These are phyloP conservation scores for Mesorhabditis sp. DNA, from an alignment of 2,888 invertebrate genomes.

Conservation along the genomic window DNA sequence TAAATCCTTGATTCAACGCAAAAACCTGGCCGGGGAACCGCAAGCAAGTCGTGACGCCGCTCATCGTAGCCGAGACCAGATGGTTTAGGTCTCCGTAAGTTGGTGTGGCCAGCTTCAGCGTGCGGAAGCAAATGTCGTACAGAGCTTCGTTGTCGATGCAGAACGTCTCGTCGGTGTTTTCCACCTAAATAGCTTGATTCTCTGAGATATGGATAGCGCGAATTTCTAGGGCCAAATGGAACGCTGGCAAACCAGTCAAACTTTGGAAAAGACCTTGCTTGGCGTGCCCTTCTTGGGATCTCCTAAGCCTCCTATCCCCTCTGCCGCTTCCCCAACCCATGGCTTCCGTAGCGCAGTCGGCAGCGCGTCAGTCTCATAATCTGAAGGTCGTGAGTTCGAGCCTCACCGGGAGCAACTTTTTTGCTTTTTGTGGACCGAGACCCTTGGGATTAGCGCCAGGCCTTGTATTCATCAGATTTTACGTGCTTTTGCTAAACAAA, in stretches of 20 bases:
- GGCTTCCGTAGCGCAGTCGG: slow-evolving; percentile 69
- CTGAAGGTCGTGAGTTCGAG: slow-evolving; percentile 92
- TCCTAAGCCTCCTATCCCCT: too few species aligned
- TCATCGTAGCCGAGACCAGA: slow-evolving; percentile 62
- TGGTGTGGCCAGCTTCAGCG: slow-evolving; percentile 68
- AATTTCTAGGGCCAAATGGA: too few species aligned
- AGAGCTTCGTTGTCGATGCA: slow-evolving; percentile 64
- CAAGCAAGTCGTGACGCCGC: slow-evolving; percentile 65
- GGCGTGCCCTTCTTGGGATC: too few species aligned
- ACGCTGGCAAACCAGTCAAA: too few species aligned
- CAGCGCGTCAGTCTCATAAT: slow-evolving; percentile 86
- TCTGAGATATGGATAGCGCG: too few species aligned
- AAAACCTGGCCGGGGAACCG: slow-evolving; percentile 74
- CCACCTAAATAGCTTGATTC: slow-evolving; percentile 16
- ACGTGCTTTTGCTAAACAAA: too few species aligned
- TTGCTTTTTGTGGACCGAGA: slow-evolving; percentile 9
- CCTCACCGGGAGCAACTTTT: slow-evolving; percentile 68
- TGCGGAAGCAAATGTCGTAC: slow-evolving; percentile 66
- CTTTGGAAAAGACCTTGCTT: too few species aligned
- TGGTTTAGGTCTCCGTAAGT: slow-evolving; percentile 72
- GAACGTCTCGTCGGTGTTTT: slow-evolving; percentile 58
- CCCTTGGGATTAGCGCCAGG: too few species aligned
- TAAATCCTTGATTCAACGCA: background rate
- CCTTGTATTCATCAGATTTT: too few species aligned
- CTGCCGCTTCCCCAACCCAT: too few species aligned